Conservation (phyloP, 2,888 invertebrate species). For the Eurois occulta region DNA sequence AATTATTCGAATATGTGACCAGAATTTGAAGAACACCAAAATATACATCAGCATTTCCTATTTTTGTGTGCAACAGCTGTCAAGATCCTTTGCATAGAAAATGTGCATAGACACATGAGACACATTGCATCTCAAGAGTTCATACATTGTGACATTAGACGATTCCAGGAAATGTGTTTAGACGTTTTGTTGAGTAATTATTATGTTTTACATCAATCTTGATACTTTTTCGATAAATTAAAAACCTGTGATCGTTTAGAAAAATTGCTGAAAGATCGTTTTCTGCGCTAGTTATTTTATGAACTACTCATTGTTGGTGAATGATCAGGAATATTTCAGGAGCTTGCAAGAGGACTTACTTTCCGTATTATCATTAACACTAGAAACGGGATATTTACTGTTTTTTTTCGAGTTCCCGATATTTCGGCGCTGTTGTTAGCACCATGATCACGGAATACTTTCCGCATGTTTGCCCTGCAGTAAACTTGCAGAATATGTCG, state of each 20-base stretch:
- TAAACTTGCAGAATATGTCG: conserved; percentile 96
- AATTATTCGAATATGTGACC: conserved; percentile 50
- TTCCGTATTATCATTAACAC: too few species aligned
- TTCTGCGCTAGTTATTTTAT: neutral
- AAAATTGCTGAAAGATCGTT: neutral
- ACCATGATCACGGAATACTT: too few species aligned
- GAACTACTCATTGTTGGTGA: neutral
- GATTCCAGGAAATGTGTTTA: neutral
- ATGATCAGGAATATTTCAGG: neutral
- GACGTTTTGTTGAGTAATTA: neutral
- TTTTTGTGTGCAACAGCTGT: neutral
- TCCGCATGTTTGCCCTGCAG: neutral
- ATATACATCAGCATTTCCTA: conserved; percentile 36
- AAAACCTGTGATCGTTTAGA: neutral
- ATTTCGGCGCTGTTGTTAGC: too few species aligned
- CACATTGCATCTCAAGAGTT: neutral
- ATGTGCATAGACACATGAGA: neutral
- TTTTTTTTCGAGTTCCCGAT: too few species aligned
- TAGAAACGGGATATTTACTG: too few species aligned
- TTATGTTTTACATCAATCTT: neutral
- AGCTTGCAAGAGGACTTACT: neutral
- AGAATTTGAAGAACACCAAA: conserved; percentile 29
- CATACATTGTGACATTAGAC: neutral
- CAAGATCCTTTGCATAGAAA: neutral
- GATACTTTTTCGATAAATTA: neutral